Base-by-base conservation (phyloP, 2,797 vertebrate species). In the Macropodus opercularis region DNA sequence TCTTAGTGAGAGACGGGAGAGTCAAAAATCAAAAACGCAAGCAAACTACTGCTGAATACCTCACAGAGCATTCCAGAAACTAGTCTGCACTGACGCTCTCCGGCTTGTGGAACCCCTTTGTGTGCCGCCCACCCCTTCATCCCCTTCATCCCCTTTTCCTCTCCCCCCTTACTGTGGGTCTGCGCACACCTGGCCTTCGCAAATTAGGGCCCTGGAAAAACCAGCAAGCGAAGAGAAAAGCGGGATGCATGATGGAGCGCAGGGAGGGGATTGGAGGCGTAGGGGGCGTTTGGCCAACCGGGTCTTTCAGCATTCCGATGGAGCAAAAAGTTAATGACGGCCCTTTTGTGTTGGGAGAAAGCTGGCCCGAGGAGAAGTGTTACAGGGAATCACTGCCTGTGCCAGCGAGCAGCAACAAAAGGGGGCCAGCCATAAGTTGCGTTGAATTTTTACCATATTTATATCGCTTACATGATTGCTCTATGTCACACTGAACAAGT, bases 291-390 rank as follows among this genome's bases (percentile, higher is more conserved):
- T 32, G 64, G 54, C 65, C 47, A 57, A 56, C 36, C 53, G 85
- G 75, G 79, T 85, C 85, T 91, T 87, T 87, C 77, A 87, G 83
- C 89, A 92, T 92, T 93, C 91, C 87, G 69, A 89, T 84, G 86
- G 86, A 91, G 90, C 88, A 88, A 92, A 91, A 93, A 92, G 92
- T 92, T 92, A 92, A 92, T 92, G 90, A 92, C 61, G 89, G 72
- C 39, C 27, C 78, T 66, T 83, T 89, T 90, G 84, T 88, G 83
- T 84, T 78, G 80, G 29, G 79, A 61, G 75, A 75, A 84, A 80
- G 72, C 74, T 71, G 83, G 79, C 69, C 62, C 63, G 85, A 84
- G 85, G 49, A 79, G 67, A 85, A 86, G 83, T 84, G 85, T 80
- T 79, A 75, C 79, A 80, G 77, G 79, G 85, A 87, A 89, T 87